Conservation (phyloP, 1,140 invertebrate genomes). For the Neodiprion fabricii region DNA sequence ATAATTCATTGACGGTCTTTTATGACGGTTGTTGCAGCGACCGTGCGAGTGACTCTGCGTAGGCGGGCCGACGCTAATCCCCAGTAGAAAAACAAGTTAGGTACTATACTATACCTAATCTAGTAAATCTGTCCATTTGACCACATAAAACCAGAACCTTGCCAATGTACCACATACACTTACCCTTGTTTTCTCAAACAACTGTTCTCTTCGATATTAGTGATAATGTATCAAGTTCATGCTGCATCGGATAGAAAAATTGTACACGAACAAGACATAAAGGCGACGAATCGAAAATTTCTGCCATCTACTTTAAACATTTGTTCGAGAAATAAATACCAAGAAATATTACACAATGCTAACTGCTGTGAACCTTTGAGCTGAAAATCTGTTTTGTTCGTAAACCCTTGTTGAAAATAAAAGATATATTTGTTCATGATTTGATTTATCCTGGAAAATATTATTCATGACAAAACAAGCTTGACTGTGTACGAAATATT, state of each 20-base stretch:
- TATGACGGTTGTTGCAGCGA: constrained; percentile 62
- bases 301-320: not conserved
- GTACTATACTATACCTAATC: constrained; percentile 46
- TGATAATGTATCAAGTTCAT: too few relatives aligned
- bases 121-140: constrained; percentile 27
- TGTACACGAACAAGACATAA: too few relatives aligned
- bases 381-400: constrained; percentile 12
- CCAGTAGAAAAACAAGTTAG: constrained; percentile 59
- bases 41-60: constrained; percentile 62
- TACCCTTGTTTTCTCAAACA: constrained; percentile 12
- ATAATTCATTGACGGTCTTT: constrained; percentile 51
- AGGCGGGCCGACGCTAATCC: constrained; percentile 60
- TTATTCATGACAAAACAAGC: constrained; percentile 12
- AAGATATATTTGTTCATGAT: constrained; percentile 22
- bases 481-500: constrained; percentile 12
- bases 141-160: constrained; percentile 9
- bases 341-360: constrained; percentile 6
- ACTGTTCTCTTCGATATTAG: not conserved
- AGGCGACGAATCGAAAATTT: too few relatives aligned
- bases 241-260: too few relatives aligned
- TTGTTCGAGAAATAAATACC: not conserved
- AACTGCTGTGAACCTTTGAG: constrained; percentile 6
- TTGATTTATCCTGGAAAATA: constrained; percentile 19
- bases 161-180: constrained; percentile 18
- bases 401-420: constrained; percentile 19